A percentile compares a stretch with the other conserved stretches of the same genome.
Evolutionary conservation across 64 coral and sea anemone genomes (phyloP).

Genomic region (Platygyra sinensis): DNA sequence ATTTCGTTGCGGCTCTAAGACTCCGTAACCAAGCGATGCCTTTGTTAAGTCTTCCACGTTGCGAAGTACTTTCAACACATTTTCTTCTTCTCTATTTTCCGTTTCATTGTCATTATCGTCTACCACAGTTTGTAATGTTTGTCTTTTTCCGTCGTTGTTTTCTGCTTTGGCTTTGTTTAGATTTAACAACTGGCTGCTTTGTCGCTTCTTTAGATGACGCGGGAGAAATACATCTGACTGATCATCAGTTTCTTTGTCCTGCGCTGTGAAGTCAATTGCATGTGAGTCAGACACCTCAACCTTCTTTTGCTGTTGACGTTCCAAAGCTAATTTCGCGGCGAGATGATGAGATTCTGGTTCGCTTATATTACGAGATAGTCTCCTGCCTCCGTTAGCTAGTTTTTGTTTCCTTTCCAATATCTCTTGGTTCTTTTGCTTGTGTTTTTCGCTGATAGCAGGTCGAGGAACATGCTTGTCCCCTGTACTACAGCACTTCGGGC

Average conservation of each 20-base stretch:
- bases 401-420: conserved; percentile 15
- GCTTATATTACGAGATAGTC: background rate
- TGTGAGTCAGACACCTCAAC: conserved; percentile 9
- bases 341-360: background rate
- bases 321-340: conserved; percentile 7
- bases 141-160: background rate
- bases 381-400: background rate
- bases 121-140: background rate
- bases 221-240: conserved; percentile 9
- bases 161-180: background rate
- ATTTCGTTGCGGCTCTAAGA: background rate
- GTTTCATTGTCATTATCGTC: background rate
- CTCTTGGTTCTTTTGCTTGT: conserved; percentile 20
- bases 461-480: background rate
- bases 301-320: conserved; percentile 1
- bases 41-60: background rate
- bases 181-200: conserved; percentile 8
- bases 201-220: conserved; percentile 1
- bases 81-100: background rate
- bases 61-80: background rate
- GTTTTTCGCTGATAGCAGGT: background rate
- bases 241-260: background rate
- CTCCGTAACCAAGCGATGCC: background rate
- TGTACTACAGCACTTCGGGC: background rate
- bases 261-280: background rate